Evolutionary conservation across 1,140 invertebrate species (phyloP), one percentile per base, ranked within the genome.

Genomic region (Planococcus citri): DNA sequence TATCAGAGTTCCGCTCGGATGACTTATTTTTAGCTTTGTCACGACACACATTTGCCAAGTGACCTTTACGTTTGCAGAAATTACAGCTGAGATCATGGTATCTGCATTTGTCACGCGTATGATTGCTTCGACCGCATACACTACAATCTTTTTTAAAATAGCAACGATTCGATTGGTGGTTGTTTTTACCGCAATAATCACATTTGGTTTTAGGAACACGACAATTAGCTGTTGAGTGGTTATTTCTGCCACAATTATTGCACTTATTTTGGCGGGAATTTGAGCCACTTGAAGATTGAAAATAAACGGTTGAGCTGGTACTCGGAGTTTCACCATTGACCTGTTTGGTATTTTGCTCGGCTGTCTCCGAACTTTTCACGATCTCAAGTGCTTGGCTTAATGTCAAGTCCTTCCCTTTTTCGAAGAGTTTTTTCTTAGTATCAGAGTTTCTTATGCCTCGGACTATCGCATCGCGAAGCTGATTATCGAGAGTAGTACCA

Each of bases 381-480:
- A 51, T 51, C 17, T 51, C 12, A 17, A 51, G n/a, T 9, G 41
- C 41, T 51, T 51, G 4, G 2, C 6, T n/a, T 9, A 51, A n/a
- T 51, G 6, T 51, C 3, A 51, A 17, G 10, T 51, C 6, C 1
- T 9, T 17, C 0, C 27, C 27, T 70, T 60, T 41, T 22, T 27
- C 17, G 1, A 70, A 38, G 4, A 70, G n/a, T 37, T 17, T 33
- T 3, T 60, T 70, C 17, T 70, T 70, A 24, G 60, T 64, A 24
- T 64, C 33, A 1, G 12, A 21, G 21, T 70, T 33, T 14, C 14
- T 70, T 8, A 60, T 25, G 1, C 69, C 69, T 3, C 8, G 33
- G 4, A 64, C 37, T 1, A 70, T 0, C 57, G 58, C 20, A 20
- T 70, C 57, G 1, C 57, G 4, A 17, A 60, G n/a, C 12, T 33